phyloP scores from a whole-genome alignment of 2,888 invertebrate species.

The Embidobia sp. region DNA sequence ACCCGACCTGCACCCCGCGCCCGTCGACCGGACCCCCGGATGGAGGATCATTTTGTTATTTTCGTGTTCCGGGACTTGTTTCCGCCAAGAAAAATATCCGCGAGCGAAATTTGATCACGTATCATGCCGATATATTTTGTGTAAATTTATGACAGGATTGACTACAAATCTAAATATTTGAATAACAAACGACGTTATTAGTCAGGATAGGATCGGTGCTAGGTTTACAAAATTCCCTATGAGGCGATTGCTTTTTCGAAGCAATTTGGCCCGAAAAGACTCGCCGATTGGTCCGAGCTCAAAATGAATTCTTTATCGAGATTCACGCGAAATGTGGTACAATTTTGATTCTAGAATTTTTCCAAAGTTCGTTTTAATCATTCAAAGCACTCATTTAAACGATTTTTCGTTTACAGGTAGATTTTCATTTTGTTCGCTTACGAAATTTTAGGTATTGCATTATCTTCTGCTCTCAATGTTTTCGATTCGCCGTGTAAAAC shows the following conservation, averaged over 20 bases:
- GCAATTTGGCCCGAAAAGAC: not conserved
- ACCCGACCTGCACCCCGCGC: conserved; percentile 17
- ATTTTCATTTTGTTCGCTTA: too few species aligned
- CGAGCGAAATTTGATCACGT: conserved; percentile 55
- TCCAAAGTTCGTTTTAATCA: too few species aligned
- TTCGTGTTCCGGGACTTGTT: conserved; percentile 57
- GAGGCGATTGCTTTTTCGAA: not conserved
- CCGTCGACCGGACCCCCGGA: conserved; percentile 14
- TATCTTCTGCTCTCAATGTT: too few species aligned
- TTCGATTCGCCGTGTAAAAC: too few species aligned
- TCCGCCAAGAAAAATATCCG: conserved; percentile 56
- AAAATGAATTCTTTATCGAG: too few species aligned
- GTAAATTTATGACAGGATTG: conserved; percentile 59
- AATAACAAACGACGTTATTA: conserved; percentile 52
- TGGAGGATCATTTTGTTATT: conserved; percentile 59
- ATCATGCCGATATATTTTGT: conserved; percentile 57
- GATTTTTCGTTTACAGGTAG: too few species aligned
- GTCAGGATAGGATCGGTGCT: conserved; percentile 7
- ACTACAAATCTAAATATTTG: conserved; percentile 56
- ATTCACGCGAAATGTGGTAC: too few species aligned
- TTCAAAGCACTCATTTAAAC: too few species aligned
- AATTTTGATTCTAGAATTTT: too few species aligned
- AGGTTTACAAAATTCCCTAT: conserved; percentile 10
- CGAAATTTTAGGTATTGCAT: too few species aligned
- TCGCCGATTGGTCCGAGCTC: too few species aligned